phyloP scores from a whole-genome alignment of 2,113 vertebrate genomes.

The Orycteropus afer region DNA sequence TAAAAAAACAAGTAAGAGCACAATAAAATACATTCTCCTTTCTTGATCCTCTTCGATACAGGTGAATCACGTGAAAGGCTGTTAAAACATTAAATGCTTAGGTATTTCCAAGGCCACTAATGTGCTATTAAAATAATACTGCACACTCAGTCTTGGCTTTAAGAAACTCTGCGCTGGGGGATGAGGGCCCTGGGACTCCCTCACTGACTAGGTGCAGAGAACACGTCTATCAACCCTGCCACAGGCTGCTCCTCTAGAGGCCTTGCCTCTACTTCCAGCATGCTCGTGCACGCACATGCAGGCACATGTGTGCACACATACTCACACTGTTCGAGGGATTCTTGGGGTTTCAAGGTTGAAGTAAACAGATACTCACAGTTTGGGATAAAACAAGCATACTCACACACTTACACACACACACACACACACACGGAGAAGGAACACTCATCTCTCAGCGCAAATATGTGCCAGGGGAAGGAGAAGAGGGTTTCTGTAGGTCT shows the following conservation, averaged over 20 bases:
- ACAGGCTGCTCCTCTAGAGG: conserved; percentile 68
- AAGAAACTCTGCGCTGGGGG: conserved; percentile 37
- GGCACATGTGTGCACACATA: background rate
- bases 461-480: conserved; percentile 83
- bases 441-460: conserved; percentile 77
- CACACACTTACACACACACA: conserved; percentile 31
- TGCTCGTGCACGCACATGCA: background rate
- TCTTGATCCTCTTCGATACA: conserved; percentile 83
- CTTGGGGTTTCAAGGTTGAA: conserved; percentile 85
- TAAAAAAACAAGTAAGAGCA: conserved; percentile 43
- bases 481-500: conserved; percentile 76
- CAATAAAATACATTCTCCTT: conserved; percentile 83
- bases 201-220: conserved; percentile 45
- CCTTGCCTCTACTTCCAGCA: conserved; percentile 77
- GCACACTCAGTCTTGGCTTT: conserved; percentile 78
- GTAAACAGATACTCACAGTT: conserved; percentile 88
- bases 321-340: conserved; percentile 81
- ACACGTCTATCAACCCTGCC: conserved; percentile 47
- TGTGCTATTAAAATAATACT: conserved; percentile 72
- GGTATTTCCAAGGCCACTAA: conserved; percentile 79
- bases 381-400: conserved; percentile 79
- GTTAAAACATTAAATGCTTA: conserved; percentile 77
- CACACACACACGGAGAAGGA: conserved; percentile 76
- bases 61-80: conserved; percentile 82
- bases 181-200: background rate